Evolutionary conservation across 2,797 vertebrate genomes (phyloP), one percentile per base, ranked within the genome.

Genomic region (Oryzias sinensis): DNA sequence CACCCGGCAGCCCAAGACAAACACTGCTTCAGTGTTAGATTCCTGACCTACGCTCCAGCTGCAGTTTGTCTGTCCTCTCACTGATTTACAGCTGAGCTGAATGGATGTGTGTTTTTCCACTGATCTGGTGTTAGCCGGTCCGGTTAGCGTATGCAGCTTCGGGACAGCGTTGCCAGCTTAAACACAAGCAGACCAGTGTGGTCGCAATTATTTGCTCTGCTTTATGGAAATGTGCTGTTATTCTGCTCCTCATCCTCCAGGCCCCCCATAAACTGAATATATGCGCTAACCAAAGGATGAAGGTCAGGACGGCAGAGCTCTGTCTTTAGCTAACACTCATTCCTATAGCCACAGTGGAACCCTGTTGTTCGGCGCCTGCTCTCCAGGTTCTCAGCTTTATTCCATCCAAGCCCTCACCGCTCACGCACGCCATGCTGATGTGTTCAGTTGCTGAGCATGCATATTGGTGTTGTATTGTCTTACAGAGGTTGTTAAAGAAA

Each of bases 81-180:
- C 62, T 59, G 72, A 72, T 43, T 65, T 65, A 44, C 56, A 72
- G 55, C 57, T 49, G 40, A 47, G 45, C 33, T 52, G 56, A 47
- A 60, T 62, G 58, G 60, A 46, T 46, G 62, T 71, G 56, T 53
- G 60, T 25, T 20, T 72, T 72, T 76, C 56, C 61, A 62, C 45
- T 41, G 25, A 42, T 29, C 40, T 49, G 62, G 13, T 70, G 48
- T 77, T 68, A 62, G 68, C 55, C 3, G 22, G 71, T 69, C 45
- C 40, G 68, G 70, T 63, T 24, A 1, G 62, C n/a, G 70, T 57
- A 69, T 62, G 70, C 53, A 64, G 59, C 70, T 60, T 53, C 17
- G 33, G 68, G 61, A 58, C 56, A 24, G 40, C 33, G 43, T 63
- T 76, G 88, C 81, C 84, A 84, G 65, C 50, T 59, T 62, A 83